Percentiles rank a stretch among this genome's conserved stretches.
Evolutionary conservation across 2,797 vertebrate species (phyloP).

Genomic region (Fratercula arctica): DNA sequence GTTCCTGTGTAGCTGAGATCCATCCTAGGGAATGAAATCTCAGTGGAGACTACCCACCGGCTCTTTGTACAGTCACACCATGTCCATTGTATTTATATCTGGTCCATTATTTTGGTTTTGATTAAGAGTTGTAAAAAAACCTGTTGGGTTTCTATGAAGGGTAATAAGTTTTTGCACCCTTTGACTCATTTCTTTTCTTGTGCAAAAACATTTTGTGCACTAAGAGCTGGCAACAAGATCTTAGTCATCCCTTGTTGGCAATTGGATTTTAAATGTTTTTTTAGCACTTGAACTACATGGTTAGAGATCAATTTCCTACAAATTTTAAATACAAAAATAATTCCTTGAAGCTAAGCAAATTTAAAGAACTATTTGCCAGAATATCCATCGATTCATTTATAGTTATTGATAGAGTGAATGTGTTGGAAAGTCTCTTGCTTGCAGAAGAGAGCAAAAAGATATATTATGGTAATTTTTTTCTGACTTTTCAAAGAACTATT

Average conservation of each 20-base stretch:
- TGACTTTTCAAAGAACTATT: neutral
- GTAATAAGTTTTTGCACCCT: slow-evolving; percentile 42
- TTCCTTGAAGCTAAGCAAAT: neutral
- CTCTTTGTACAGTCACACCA: neutral
- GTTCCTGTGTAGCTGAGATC: neutral
- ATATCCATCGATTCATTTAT: neutral
- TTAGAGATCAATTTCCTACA: slow-evolving; percentile 8
- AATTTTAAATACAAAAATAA: slow-evolving; percentile 27
- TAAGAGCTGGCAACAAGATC: neutral
- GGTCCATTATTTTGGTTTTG: slow-evolving; percentile 5
- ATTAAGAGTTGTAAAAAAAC: slow-evolving; percentile 10
- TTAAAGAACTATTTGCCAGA: neutral
- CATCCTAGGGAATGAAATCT: neutral
- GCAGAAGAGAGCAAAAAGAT: neutral
- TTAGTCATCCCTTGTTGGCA: neutral
- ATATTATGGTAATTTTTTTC: neutral
- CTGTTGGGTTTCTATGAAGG: neutral
- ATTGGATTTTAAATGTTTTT: neutral
- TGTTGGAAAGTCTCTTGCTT: neutral
- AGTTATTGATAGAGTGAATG: neutral
- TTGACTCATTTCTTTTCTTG: slow-evolving; percentile 4
- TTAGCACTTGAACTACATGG: neutral
- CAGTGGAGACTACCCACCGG: neutral
- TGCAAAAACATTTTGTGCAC: neutral
- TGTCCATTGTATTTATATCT: neutral